These are phyloP conservation scores for Tipula lateralis DNA, from an alignment of 2,888 invertebrate genomes.

Conservation along the genomic window DNA sequence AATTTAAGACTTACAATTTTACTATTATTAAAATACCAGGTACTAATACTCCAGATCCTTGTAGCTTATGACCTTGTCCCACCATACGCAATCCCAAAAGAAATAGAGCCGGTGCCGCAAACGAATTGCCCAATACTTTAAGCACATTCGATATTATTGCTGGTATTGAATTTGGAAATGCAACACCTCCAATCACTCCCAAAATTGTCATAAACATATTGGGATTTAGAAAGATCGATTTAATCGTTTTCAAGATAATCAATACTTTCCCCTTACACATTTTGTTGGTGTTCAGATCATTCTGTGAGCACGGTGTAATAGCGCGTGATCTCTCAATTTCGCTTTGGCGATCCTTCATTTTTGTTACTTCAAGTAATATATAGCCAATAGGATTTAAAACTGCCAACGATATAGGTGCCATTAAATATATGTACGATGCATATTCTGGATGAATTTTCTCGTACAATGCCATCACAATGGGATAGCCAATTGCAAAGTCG, in stretches of 20 bases:
- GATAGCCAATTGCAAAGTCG: slow-evolving; percentile 95
- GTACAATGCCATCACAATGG: slow-evolving; percentile 86
- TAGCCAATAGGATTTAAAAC: slow-evolving; percentile 90
- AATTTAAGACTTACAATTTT: slow-evolving; percentile 65
- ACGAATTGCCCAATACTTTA: slow-evolving; percentile 77
- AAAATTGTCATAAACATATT: slow-evolving; percentile 88
- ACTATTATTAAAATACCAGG: slow-evolving; percentile 84
- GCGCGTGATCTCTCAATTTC: background rate
- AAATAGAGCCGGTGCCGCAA: slow-evolving; percentile 87
- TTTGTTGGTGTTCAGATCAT: slow-evolving; percentile 41
- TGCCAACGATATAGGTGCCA: slow-evolving; percentile 90
- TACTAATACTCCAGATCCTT: slow-evolving; percentile 72
- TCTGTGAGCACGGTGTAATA: background rate
- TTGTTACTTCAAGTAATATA: slow-evolving; percentile 75
- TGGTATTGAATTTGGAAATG: slow-evolving; percentile 75
- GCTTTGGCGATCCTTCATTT: slow-evolving; percentile 39
- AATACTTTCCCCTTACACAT: slow-evolving; percentile 42
- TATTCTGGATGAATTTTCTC: slow-evolving; percentile 81
- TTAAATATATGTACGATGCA: slow-evolving; percentile 81
- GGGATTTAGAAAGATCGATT: slow-evolving; percentile 80
- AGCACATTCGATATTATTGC: slow-evolving; percentile 68
- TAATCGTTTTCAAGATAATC: slow-evolving; percentile 51
- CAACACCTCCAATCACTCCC: slow-evolving; percentile 78
- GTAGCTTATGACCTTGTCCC: slow-evolving; percentile 75
- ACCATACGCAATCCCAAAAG: slow-evolving; percentile 88